Evolutionary conservation across 2,113 vertebrate genomes (phyloP), one percentile per base, ranked within the genome.

Genomic region (Ranitomeya imitator): DNA sequence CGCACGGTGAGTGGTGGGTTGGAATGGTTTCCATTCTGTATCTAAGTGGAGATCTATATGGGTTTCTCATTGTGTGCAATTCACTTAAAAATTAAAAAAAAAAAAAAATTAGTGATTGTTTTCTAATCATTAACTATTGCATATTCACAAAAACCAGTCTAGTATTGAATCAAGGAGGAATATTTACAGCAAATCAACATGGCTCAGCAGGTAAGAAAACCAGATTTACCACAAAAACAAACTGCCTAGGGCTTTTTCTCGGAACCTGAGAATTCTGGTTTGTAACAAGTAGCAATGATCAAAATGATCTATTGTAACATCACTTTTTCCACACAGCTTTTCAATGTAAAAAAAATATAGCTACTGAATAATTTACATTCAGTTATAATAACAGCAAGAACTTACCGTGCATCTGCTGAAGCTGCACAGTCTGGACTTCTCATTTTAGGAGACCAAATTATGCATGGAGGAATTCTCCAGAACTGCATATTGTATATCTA

Each of bases 201-300:
- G 52, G 12, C 7, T 23, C 52, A 57, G 23, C 78, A 79, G 78
- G 77, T 79, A 14, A 9, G 45, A 45, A 79, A 79, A 79, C 78
- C 54, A 79, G 78, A 54, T 79, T 79, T 79, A 57, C 54, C 78
- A 79, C 52, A 55, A 54, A 79, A 59, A 79, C 23, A 79, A 18
- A 79, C n/a, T 26, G 78, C 78, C 55, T 57, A 59, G 54, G 78
- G 78, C 78, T 57, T 78, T 2, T 26, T 4, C 23, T 73, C 12
- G 9, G 13, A 9, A 14, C n/a, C 12, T 79, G 8, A 79, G 52
- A 21, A 79, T 59, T 59, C 52, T 79, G 54, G 78, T 54, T 59
- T 26, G n/a, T 23, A 57, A 31, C n/a, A 57, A 23, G 6, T 55
- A n/a, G 14, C 21, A 59, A 12, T 57, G n/a, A 79, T 59, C 54